phyloP scores from a whole-genome alignment of 2,113 vertebrate genomes.

The Bettongia penicillata region DNA sequence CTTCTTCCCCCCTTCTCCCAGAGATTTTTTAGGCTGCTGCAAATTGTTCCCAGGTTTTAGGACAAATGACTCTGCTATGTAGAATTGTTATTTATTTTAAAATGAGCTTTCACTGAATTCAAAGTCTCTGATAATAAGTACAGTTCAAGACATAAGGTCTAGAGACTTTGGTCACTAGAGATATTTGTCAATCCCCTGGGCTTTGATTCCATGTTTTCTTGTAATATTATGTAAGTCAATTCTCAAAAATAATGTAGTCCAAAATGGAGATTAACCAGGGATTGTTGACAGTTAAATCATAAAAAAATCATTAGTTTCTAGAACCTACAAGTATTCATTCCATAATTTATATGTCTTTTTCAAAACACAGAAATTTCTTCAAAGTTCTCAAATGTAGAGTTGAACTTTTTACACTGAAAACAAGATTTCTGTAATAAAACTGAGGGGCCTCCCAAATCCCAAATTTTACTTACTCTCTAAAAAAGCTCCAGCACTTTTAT shows the following conservation, averaged over 20 bases:
- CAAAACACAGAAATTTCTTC: not conserved
- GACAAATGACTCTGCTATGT: not conserved
- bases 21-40: constrained; percentile 5
- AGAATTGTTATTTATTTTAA: constrained; percentile 5
- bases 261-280: not conserved
- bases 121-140: not conserved
- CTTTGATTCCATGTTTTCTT: constrained; percentile 61
- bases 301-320: not conserved
- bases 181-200: constrained; percentile 23
- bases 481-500: constrained; percentile 35
- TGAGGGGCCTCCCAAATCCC: not conserved
- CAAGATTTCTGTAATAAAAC: constrained; percentile 9
- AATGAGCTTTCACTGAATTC: constrained; percentile 16
- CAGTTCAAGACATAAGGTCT: not conserved
- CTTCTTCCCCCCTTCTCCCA: fast-evolving
- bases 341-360: constrained; percentile 8
- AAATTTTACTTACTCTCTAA: constrained; percentile 22
- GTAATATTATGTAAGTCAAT: constrained; percentile 31
- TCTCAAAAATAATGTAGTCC: constrained; percentile 25
- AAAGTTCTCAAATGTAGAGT: not conserved
- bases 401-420: constrained; percentile 13
- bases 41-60: constrained; percentile 19
- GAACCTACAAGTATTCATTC: constrained; percentile 4
- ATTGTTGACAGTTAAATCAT: constrained; percentile 16
- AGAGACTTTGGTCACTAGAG: constrained; percentile 51